Conservation (phyloP, 2,113 vertebrate genomes). For the Plotosus lineatus region DNA sequence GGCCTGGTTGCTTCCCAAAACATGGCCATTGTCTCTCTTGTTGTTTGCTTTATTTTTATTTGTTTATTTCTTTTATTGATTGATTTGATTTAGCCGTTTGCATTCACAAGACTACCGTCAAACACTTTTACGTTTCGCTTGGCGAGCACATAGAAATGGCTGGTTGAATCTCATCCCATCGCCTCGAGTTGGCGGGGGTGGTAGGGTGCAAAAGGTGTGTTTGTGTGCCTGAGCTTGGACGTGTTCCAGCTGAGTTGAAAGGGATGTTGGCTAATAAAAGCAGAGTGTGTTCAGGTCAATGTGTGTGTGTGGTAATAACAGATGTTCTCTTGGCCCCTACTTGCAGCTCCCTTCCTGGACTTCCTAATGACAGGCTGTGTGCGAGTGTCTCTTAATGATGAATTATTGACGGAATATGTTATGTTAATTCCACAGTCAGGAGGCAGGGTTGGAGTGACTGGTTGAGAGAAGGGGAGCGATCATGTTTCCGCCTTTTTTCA, state of each 20-base stretch:
- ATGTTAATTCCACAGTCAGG: conserved; percentile 30
- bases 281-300: conserved; percentile 6
- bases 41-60: neutral
- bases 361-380: conserved; percentile 13
- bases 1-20: neutral
- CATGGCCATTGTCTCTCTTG: neutral
- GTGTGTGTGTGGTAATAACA: conserved; percentile 20
- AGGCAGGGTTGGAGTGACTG: neutral
- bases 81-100: too few relatives aligned
- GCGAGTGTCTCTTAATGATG: conserved; percentile 26
- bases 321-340: conserved; percentile 36
- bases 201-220: neutral
- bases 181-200: neutral
- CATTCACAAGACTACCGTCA: neutral
- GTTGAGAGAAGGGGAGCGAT: neutral
- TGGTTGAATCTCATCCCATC: neutral
- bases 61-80: neutral
- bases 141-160: neutral
- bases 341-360: neutral
- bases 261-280: conserved; percentile 11
- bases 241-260: conserved; percentile 45
- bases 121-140: neutral
- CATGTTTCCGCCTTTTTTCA: neutral
- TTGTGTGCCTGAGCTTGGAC: conserved; percentile 14
- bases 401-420: conserved; percentile 42